Conservation (phyloP, 2,797 vertebrate species). For the Chromobotia macracanthus region DNA sequence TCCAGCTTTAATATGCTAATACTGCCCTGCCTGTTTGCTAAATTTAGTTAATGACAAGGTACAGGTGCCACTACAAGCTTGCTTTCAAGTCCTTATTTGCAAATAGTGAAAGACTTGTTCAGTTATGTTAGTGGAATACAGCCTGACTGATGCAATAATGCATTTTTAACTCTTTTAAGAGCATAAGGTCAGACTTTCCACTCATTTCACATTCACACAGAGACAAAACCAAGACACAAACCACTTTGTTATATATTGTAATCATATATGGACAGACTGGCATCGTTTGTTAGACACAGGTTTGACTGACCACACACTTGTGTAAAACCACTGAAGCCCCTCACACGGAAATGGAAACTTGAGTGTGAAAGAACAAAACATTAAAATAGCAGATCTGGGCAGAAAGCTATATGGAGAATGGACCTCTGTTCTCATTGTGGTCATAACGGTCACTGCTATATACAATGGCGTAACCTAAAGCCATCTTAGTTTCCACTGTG, state of each 20-base stretch:
- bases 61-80: background rate
- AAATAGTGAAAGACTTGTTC: background rate
- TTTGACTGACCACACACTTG: conserved; percentile 32
- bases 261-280: background rate
- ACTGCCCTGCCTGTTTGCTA: conserved; percentile 17
- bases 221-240: background rate
- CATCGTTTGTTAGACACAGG: conserved; percentile 4
- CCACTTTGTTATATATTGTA: background rate
- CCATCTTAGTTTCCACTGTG: conserved; percentile 53
- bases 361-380: conserved; percentile 41
- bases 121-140: conserved; percentile 26
- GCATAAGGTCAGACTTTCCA: conserved; percentile 22
- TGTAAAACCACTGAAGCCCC: conserved; percentile 17
- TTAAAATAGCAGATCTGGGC: conserved; percentile 31
- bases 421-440: conserved; percentile 56
- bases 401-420: conserved; percentile 33
- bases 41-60: conserved; percentile 7
- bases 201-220: conserved; percentile 1
- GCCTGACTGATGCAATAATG: conserved; percentile 5
- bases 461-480: conserved; percentile 25
- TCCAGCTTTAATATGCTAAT: conserved; percentile 24
- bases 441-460: conserved; percentile 58
- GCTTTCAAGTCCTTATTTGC: conserved; percentile 4
- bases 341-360: conserved; percentile 50
- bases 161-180: background rate